Evolutionary conservation across 2,888 invertebrate genomes (phyloP).

Genomic region (Noctua pronuba): DNA sequence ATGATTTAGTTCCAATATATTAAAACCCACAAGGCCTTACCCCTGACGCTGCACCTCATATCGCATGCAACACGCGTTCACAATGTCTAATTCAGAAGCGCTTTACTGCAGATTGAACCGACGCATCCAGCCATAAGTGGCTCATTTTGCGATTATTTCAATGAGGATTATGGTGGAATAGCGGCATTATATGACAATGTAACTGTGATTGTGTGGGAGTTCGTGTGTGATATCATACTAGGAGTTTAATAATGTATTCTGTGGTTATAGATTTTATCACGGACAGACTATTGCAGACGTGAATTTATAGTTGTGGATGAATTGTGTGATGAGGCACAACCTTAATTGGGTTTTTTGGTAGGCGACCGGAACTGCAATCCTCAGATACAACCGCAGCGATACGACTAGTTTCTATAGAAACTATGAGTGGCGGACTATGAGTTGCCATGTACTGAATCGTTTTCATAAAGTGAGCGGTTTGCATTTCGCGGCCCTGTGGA

Average conservation of each 20-base stretch:
- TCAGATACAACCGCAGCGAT: not conserved
- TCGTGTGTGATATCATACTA: not conserved
- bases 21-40: conserved; percentile 8
- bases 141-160: conserved; percentile 47
- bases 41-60: conserved; percentile 1
- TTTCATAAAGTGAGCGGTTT: not conserved
- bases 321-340: not conserved
- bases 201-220: conserved; percentile 29
- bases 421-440: not conserved
- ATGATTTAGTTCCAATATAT: not conserved
- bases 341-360: not conserved
- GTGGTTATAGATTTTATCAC: conserved; percentile 1
- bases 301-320: not conserved
- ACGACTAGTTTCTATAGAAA: not conserved
- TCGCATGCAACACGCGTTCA: conserved; percentile 34
- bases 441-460: not conserved
- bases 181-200: conserved; percentile 38
- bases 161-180: conserved; percentile 38
- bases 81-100: conserved; percentile 39
- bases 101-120: conserved; percentile 32
- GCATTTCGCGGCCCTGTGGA: no score
- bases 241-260: conserved; percentile 1
- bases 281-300: not conserved
- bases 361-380: not conserved
- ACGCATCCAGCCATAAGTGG: conserved; percentile 42